Evolutionary conservation across 1,140 invertebrate species (phyloP).

Genomic region (Leptopilina boulardi): DNA sequence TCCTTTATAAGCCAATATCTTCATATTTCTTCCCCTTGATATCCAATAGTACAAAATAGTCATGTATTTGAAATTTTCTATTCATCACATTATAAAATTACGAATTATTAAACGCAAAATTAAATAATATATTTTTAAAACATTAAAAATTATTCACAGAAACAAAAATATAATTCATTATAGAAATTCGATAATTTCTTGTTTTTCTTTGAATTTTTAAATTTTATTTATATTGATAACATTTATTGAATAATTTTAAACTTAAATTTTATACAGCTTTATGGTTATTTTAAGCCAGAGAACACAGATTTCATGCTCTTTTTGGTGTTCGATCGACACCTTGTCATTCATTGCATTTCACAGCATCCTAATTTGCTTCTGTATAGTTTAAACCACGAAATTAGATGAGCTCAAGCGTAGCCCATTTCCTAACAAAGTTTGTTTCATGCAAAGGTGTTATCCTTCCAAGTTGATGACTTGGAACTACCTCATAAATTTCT

Average conservation of each 20-base stretch:
- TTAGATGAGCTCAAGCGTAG: slow-evolving; percentile 15
- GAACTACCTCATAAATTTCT: slow-evolving; percentile 13
- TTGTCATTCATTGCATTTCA: not conserved
- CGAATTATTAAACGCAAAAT: no score
- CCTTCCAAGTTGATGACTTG: slow-evolving; percentile 22
- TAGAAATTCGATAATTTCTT: no score
- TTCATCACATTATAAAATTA: no score
- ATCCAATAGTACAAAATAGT: not conserved
- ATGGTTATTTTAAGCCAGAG: not conserved
- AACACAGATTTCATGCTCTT: not conserved
- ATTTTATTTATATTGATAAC: no score
- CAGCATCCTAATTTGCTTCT: slow-evolving; percentile 3
- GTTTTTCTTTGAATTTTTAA: no score
- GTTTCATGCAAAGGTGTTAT: slow-evolving; percentile 4
- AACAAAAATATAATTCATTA: no score
- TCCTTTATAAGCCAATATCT: not conserved
- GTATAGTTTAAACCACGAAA: slow-evolving; percentile 20
- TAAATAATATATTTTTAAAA: no score
- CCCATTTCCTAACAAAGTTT: slow-evolving; percentile 17
- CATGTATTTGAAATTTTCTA: not conserved
- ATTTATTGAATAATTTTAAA: not conserved
- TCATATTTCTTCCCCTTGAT: not conserved
- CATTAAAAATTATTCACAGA: no score
- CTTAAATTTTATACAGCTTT: not conserved
- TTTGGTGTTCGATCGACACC: not conserved